These are phyloP conservation scores for Propithecus coquereli DNA, from an alignment of 2,113 vertebrate genomes.

Conservation along the genomic window DNA sequence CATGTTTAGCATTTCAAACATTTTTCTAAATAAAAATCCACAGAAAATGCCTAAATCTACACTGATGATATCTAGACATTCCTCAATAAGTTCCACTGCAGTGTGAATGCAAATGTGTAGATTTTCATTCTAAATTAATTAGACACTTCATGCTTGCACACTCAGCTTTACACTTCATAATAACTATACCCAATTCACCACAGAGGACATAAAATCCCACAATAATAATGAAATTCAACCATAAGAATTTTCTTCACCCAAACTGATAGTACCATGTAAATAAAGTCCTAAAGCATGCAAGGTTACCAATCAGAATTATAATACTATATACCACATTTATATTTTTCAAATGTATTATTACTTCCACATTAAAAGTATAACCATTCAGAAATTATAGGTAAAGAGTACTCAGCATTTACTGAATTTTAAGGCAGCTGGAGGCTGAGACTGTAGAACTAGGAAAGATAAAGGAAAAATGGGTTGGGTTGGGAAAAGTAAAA, in stretches of 20 bases:
- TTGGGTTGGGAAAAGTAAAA: slow-evolving; percentile 6
- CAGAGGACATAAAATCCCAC: background rate
- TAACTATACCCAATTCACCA: background rate
- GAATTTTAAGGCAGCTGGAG: background rate
- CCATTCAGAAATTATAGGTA: background rate
- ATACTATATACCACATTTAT: background rate
- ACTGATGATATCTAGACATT: background rate
- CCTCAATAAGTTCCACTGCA: background rate
- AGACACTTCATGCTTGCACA: background rate
- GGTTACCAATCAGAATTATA: background rate
- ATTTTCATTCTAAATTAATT: background rate
- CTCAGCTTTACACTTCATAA: background rate
- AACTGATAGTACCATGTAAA: background rate
- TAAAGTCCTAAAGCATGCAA: background rate
- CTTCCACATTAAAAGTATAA: background rate
- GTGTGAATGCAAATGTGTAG: background rate
- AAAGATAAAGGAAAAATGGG: background rate
- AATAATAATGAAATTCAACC: background rate
- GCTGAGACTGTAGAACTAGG: background rate
- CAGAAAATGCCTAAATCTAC: slow-evolving; percentile 2
- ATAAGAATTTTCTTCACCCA: background rate
- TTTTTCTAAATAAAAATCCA: background rate
- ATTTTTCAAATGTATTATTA: background rate
- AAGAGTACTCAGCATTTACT: background rate
- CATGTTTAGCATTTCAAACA: background rate